Percentiles rank a stretch among this genome's conserved stretches.
Conservation (phyloP, 2,888 invertebrate genomes). For the Melanostoma mellinum region DNA sequence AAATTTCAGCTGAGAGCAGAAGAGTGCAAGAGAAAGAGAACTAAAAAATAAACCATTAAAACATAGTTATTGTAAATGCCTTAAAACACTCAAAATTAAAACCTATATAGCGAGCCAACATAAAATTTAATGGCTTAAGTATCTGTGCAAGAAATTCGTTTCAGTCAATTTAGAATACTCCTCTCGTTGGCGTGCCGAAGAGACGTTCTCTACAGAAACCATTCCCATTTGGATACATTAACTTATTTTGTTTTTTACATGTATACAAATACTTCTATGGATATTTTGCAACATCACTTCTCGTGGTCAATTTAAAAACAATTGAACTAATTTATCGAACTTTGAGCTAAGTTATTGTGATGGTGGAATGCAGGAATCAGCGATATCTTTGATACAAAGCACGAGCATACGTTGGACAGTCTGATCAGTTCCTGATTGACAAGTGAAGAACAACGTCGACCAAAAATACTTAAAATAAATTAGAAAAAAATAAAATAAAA, state of each 20-base stretch:
- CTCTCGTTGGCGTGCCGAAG: slow-evolving; percentile 32
- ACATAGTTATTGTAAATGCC: slow-evolving; percentile 41
- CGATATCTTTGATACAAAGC: slow-evolving; percentile 56
- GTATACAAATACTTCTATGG: slow-evolving; percentile 14
- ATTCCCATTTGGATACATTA: background rate
- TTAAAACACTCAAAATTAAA: slow-evolving; percentile 41
- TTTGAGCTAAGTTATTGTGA: slow-evolving; percentile 39
- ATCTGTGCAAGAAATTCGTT: slow-evolving; percentile 32
- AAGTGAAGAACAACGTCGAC: slow-evolving; percentile 37
- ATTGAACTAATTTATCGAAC: slow-evolving; percentile 57
- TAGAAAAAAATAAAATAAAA: background rate
- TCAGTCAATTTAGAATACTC: slow-evolving; percentile 53
- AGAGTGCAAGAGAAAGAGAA: slow-evolving; percentile 21
- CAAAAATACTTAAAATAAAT: background rate
- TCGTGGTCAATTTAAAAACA: slow-evolving; percentile 56
- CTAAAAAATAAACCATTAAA: slow-evolving; percentile 1
- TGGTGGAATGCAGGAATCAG: slow-evolving; percentile 43
- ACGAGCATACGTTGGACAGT: slow-evolving; percentile 43
- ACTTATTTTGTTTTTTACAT: slow-evolving; percentile 9
- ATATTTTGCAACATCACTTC: slow-evolving; percentile 1
- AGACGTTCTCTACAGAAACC: background rate
- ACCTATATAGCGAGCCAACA: background rate
- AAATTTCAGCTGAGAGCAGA: slow-evolving; percentile 45
- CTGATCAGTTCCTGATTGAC: slow-evolving; percentile 57
- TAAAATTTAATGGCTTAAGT: slow-evolving; percentile 18